A percentile compares a stretch with the other conserved stretches of the same genome.
phyloP scores from a whole-genome alignment of 2,113 vertebrate genomes.

The Tragelaphus strepsiceros region DNA sequence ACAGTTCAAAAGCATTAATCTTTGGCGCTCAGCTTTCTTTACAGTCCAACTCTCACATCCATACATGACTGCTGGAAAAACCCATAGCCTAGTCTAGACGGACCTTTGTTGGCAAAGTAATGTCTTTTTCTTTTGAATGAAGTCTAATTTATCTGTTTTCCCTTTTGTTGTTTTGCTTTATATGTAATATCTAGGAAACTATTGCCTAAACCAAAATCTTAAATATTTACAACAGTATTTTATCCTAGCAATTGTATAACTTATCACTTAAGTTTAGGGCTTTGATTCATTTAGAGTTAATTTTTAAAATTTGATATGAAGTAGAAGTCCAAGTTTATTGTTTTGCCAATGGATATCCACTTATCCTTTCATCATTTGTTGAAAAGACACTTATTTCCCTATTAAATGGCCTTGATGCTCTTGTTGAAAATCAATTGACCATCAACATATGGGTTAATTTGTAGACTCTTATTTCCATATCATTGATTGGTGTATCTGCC shows the following conservation, averaged over 20 bases:
- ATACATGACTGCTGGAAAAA: too few species aligned
- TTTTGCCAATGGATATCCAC: not conserved
- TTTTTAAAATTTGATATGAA: not conserved
- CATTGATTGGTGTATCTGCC: not conserved
- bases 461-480: not conserved
- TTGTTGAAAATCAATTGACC: not conserved
- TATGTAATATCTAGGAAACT: not conserved
- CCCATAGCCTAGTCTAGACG: rapidly evolving
- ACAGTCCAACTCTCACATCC: too few species aligned
- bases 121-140: not conserved
- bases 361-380: not conserved
- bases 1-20: too few species aligned
- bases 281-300: not conserved
- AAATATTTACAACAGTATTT: not conserved
- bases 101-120: not conserved
- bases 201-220: not conserved
- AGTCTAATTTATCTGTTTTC: not conserved
- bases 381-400: not conserved
- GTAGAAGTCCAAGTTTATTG: not conserved
- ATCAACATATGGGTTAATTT: not conserved
- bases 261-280: not conserved
- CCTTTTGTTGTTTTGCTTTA: not conserved
- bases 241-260: not conserved
- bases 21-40: too few species aligned
- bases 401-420: not conserved